These are phyloP conservation scores for Agapornis roseicollis DNA, from an alignment of 2,113 vertebrate genomes.

Conservation along the genomic window DNA sequence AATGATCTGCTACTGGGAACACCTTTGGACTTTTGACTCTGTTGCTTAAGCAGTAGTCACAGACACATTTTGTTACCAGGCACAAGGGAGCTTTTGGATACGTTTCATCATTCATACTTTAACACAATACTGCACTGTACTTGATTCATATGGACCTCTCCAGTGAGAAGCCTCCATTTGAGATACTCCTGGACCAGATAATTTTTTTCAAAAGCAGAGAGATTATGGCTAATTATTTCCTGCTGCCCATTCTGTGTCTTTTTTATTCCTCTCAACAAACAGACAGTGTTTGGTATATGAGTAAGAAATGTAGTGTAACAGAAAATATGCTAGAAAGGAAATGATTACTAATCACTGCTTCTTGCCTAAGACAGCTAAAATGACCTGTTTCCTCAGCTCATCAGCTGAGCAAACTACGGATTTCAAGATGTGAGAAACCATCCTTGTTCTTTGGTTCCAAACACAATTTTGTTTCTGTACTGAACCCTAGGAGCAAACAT, in stretches of 20 bases:
- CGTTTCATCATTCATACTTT: neutral
- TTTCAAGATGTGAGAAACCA: conserved; percentile 15
- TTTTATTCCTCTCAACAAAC: conserved; percentile 36
- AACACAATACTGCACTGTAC: neutral
- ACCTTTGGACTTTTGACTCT: neutral
- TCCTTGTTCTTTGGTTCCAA: neutral
- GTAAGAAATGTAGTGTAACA: conserved; percentile 56
- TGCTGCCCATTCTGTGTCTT: conserved; percentile 11
- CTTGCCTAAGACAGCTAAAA: conserved; percentile 33
- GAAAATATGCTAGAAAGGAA: conserved; percentile 59
- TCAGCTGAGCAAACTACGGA: conserved; percentile 51
- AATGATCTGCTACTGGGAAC: neutral
- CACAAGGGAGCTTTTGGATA: neutral
- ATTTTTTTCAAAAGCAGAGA: neutral
- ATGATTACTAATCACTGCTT: conserved; percentile 45
- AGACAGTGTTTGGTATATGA: conserved; percentile 58
- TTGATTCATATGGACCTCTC: neutral
- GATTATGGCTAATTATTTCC: conserved; percentile 35
- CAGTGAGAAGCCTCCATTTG: neutral
- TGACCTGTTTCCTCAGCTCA: conserved; percentile 39
- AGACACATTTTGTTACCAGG: neutral
- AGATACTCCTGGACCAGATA: neutral
- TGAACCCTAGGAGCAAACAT: neutral
- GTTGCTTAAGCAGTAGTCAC: neutral
- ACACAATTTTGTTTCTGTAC: neutral